Base-by-base conservation (phyloP, 2,888 invertebrate species). In the Pandemis heparana region DNA sequence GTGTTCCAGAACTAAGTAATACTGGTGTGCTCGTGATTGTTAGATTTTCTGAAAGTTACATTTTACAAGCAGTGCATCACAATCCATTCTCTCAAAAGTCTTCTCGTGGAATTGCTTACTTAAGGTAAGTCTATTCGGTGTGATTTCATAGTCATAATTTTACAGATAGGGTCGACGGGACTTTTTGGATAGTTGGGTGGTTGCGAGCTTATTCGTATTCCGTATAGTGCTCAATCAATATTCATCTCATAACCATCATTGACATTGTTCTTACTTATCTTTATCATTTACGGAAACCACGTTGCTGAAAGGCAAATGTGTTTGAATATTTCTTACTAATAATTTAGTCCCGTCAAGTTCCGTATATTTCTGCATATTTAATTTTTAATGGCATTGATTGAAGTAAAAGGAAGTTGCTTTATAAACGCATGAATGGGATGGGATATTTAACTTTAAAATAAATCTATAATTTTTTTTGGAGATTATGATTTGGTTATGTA, bases 31-130 rank as follows among this genome's bases (percentile, higher is more conserved):
- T 82, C 75, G 79, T 80, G 80, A 78, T 78, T 77, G 56, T 81
- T 76, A 78, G 78, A 69, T 76, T 79, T 81, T 82, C 83, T 83
- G 79, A 82, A 84, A 85, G 68, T 77, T 84, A 77, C 75, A 66
- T 74, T 61, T 63, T 71, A 60, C 73, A 51, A 75, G 75, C 74
- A 56, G 66, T 68, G 71, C 74, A 59, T 74, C 32, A 51, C 65
- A 43, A 69, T 65, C 67, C 41, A 16, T 59, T 63, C 43, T 56
- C 53, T 23, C 46, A 48, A 70, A 61, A 74, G 63, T 32, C 46
- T 75, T 63, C 56, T 73, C 51, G 43, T 71, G 70, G 63, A 73
- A 63, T 70, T 74, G 18, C 38, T 69, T 61, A 65, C 65, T 59
- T 73, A 70, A 74, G 74, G 74, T 43, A 70, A 38, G 69, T 73